Base-by-base conservation (phyloP, 2,888 invertebrate species). In the Gastrophysa polygoni region DNA sequence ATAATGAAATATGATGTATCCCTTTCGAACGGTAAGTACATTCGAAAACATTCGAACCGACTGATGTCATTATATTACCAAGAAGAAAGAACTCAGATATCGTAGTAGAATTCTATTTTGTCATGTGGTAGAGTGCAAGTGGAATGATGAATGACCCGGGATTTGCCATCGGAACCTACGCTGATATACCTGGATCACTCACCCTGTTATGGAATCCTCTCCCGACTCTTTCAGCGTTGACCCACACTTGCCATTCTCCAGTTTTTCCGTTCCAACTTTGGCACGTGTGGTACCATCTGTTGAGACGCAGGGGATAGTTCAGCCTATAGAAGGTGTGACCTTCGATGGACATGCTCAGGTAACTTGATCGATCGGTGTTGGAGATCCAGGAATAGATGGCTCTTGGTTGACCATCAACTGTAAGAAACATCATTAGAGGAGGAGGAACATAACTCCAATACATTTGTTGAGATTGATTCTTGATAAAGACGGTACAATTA, bases 211-310 rank as follows among this genome's bases (percentile, higher is more conserved):
- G 90, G 80, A 92, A 93, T 63, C 93, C 93, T 75, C 93, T 86
- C 68, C 93, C 93, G 54, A 93, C 92, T 69, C 93, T 85, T 80
- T 93, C 93, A 17, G 89, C 89, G 78, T 92, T 92, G 66, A 93
- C 88, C 93, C 93, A 93, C 71, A 93, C 87, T 82, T 93, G 93
- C 93, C 93, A 93, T 82, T 93, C 93, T 51, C 93, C 93, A 6
- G 93, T 92, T 78, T 89, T 90, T 16, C 93, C 93, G 79, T 93
- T 93, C 93, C 93, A 93, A 57, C 93, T 93, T 74, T 91, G 90
- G 76, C 93, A 93, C 54, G 91, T 89, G 80, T 93, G 93, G 83
- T 93, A 93, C 93, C 93, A 93, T 79, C 86, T 85, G 78, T 88
- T 87, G 75, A 88, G 82, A 70, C 87, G 84, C 67, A 89, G 77